A percentile compares a stretch with the other conserved stretches of the same genome.
phyloP scores from a whole-genome alignment of 2,888 invertebrate species.

The Diadegma fenestrale region DNA sequence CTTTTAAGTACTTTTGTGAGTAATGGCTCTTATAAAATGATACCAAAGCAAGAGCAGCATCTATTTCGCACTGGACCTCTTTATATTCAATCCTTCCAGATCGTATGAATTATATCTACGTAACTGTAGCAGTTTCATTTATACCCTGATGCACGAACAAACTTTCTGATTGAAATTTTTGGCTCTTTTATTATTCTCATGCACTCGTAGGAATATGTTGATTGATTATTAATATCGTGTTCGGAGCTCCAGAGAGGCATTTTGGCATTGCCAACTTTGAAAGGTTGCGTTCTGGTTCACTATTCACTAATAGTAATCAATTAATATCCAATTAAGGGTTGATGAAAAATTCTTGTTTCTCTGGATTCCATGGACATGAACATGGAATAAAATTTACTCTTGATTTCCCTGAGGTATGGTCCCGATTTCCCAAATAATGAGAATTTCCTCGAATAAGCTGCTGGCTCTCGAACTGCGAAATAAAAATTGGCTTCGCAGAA shows the following conservation, averaged over 20 bases:
- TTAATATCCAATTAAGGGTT: background rate
- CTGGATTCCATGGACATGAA: no score
- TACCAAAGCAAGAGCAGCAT: slow-evolving; percentile 50
- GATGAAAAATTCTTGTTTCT: background rate
- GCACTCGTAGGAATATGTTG: background rate
- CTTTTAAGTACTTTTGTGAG: background rate
- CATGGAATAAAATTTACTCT: background rate
- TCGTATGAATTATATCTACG: background rate
- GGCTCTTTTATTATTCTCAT: background rate
- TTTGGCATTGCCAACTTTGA: background rate
- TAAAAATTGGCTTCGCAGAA: background rate
- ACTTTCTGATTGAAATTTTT: background rate
- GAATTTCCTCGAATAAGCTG: slow-evolving; percentile 13
- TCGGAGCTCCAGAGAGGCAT: background rate
- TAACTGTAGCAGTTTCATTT: background rate
- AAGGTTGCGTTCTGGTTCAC: background rate
- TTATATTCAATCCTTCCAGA: background rate
- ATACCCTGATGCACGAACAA: background rate
- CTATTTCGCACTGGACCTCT: background rate
- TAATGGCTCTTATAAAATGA: slow-evolving; percentile 53
- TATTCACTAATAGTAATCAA: background rate
- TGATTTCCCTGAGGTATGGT: background rate
- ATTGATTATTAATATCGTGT: background rate
- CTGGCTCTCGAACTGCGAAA: background rate
- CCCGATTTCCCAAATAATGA: background rate